Percentiles rank a stretch among this genome's conserved stretches.
Evolutionary conservation across 2,113 vertebrate genomes (phyloP).

Genomic region (Pituophis catenifer): DNA sequence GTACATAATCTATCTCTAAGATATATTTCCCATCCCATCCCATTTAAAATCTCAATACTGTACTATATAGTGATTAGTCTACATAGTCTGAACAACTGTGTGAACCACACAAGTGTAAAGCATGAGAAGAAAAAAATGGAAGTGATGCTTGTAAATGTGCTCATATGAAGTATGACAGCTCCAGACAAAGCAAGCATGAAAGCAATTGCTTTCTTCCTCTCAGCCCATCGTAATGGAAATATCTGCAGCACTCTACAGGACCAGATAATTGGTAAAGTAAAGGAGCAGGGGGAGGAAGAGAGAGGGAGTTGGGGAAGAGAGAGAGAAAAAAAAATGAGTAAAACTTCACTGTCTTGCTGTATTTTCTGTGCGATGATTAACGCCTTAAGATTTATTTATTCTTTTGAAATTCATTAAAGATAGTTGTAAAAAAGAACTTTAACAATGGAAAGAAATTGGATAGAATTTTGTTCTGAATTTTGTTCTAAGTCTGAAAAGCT

Average conservation of each 20-base stretch:
- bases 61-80: not conserved
- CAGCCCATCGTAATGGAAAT: not conserved
- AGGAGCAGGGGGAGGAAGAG: not conserved
- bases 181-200: not conserved
- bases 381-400: not conserved
- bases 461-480: not conserved
- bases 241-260: not conserved
- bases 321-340: not conserved
- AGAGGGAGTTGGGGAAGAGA: not conserved
- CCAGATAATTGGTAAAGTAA: not conserved
- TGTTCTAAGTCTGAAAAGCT: not conserved
- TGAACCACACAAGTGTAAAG: not conserved
- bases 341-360: constrained; percentile 24
- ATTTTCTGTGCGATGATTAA: constrained; percentile 1
- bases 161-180: not conserved
- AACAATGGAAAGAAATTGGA: not conserved
- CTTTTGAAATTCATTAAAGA: not conserved
- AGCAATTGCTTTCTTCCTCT: not conserved
- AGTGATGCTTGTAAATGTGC: not conserved
- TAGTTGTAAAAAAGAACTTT: not conserved
- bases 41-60: not conserved
- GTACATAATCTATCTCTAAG: not conserved
- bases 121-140: not conserved
- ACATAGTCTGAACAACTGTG: not conserved
- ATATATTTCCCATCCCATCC: not conserved